Percentiles rank a stretch among this genome's conserved stretches.
Conservation (phyloP, 1,140 invertebrate species). For the Planococcus citri region DNA sequence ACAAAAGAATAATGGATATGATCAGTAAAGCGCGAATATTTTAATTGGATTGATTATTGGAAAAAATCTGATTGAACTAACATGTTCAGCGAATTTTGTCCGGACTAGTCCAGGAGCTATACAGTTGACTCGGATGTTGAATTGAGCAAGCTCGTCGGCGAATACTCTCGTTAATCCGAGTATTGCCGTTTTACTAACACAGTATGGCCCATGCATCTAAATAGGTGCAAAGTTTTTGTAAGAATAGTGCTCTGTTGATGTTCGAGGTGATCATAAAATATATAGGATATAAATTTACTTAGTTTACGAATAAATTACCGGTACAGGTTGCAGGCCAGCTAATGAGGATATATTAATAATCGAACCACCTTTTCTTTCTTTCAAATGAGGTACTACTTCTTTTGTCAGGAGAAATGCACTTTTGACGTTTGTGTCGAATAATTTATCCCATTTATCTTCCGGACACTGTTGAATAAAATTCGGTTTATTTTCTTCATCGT, state of each 20-base stretch:
- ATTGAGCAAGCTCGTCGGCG: conserved; percentile 51
- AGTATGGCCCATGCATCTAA: conserved; percentile 80
- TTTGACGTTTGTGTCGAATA: conserved; percentile 94
- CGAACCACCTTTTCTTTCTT: conserved; percentile 60
- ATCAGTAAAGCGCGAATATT: too few species aligned
- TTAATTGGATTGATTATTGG: too few species aligned
- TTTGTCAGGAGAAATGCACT: conserved; percentile 74
- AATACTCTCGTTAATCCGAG: conserved; percentile 76
- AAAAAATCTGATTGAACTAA: conserved; percentile 38
- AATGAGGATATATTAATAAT: conserved; percentile 85
- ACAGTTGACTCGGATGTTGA: conserved; percentile 85
- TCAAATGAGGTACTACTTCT: conserved; percentile 70
- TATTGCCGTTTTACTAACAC: conserved; percentile 86
- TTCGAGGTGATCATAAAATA: too few species aligned
- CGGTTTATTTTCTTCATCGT: background rate
- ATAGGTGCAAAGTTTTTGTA: conserved; percentile 39
- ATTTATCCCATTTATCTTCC: conserved; percentile 82
- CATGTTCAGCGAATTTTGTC: conserved; percentile 73
- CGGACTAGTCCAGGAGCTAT: conserved; percentile 84
- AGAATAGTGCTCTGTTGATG: too few species aligned
- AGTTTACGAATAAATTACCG: conserved; percentile 40
- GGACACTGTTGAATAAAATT: conserved; percentile 42
- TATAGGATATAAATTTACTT: too few species aligned
- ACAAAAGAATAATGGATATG: too few species aligned
- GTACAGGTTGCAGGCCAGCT: conserved; percentile 68